phyloP scores from a whole-genome alignment of 1,140 invertebrate species.

The Hypsibius dujardini region DNA sequence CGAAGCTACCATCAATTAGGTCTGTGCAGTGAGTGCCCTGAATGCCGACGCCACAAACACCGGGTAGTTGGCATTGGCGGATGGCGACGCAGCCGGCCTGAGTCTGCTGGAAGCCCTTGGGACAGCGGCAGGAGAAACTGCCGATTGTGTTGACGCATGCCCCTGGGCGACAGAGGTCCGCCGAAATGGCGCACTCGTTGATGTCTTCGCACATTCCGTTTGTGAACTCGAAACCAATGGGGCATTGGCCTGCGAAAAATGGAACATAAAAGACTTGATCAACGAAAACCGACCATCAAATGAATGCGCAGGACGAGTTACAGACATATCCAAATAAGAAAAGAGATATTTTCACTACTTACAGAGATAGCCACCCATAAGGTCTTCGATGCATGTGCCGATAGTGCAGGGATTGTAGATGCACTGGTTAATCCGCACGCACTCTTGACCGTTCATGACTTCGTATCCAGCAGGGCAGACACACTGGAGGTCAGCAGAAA shows the following conservation, averaged over 20 bases:
- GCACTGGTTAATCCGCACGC: slow-evolving; percentile 9
- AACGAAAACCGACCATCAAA: too few species aligned
- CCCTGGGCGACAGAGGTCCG: slow-evolving; percentile 62
- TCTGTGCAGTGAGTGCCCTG: background rate
- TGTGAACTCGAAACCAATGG: background rate
- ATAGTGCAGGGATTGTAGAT: slow-evolving; percentile 14
- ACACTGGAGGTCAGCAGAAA: too few species aligned
- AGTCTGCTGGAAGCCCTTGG: slow-evolving; percentile 44
- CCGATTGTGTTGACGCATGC: slow-evolving; percentile 64
- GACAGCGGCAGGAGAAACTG: slow-evolving; percentile 61
- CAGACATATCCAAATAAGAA: too few species aligned
- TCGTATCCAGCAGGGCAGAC: slow-evolving; percentile 61
- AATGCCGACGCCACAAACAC: slow-evolving; percentile 7
- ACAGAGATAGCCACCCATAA: slow-evolving; percentile 1
- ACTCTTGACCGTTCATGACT: background rate
- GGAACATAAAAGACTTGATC: too few species aligned
- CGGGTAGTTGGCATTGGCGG: background rate
- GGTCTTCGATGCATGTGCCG: slow-evolving; percentile 3
- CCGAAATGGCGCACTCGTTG: slow-evolving; percentile 66
- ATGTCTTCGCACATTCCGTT: slow-evolving; percentile 45
- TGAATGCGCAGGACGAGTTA: too few species aligned
- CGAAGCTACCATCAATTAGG: background rate
- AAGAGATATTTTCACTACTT: too few species aligned
- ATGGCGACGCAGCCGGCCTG: background rate
- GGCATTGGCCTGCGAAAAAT: too few species aligned